A percentile compares a stretch with the other conserved stretches of the same genome.
Conservation (phyloP, 2,797 vertebrate species). For the Apogon talboti region DNA sequence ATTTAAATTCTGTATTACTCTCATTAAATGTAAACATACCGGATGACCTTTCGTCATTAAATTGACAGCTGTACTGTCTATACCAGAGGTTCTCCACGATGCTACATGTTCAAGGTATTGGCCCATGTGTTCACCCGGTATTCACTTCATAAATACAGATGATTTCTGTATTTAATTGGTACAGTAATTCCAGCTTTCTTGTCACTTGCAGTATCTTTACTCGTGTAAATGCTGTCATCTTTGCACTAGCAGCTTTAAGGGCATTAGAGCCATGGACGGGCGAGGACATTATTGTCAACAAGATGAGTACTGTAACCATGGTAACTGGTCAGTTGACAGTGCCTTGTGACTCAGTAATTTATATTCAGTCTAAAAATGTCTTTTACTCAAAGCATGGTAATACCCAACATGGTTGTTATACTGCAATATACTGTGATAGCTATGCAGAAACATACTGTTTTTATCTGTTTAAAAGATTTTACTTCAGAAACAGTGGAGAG, state of each 20-base stretch:
- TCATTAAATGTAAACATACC: background rate
- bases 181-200: background rate
- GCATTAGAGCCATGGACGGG: slow-evolving; percentile 45
- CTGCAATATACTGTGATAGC: slow-evolving; percentile 58
- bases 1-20: slow-evolving; percentile 19
- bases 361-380: slow-evolving; percentile 37
- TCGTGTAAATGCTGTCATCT: slow-evolving; percentile 45
- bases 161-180: slow-evolving; percentile 16
- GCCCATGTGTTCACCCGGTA: slow-evolving; percentile 14
- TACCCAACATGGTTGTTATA: slow-evolving; percentile 30
- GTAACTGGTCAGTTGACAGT: slow-evolving; percentile 72
- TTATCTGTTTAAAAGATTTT: slow-evolving; percentile 35
- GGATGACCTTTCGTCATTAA: background rate
- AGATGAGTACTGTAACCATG: slow-evolving; percentile 57
- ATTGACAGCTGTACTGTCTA: slow-evolving; percentile 7
- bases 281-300: slow-evolving; percentile 46
- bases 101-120: slow-evolving; percentile 10
- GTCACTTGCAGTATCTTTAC: slow-evolving; percentile 4
- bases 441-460: slow-evolving; percentile 62
- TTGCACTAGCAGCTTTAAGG: slow-evolving; percentile 51
- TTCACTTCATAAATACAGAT: slow-evolving; percentile 1
- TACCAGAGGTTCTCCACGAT: slow-evolving; percentile 9
- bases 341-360: slow-evolving; percentile 72
- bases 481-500: slow-evolving; percentile 13
- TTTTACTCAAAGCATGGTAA: slow-evolving; percentile 20